Evolutionary conservation across 2,797 vertebrate species (phyloP).

Genomic region (Phoebastria nigripes): DNA sequence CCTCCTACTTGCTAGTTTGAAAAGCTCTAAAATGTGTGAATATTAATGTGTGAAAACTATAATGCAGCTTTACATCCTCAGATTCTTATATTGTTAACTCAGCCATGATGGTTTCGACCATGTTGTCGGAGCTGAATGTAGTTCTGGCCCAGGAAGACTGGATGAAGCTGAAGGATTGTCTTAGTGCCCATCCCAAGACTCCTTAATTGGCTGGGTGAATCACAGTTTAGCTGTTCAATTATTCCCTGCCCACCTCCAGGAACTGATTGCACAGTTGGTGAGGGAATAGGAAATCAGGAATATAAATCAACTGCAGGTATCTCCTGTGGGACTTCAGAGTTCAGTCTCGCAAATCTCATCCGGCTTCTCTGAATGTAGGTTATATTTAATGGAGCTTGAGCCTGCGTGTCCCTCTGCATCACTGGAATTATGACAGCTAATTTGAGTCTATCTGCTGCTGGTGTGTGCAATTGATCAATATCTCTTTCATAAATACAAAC

Average conservation of each 20-base stretch:
- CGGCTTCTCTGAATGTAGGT: conserved; percentile 31
- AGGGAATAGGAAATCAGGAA: conserved; percentile 42
- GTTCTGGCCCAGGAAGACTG: background rate
- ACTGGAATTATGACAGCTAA: conserved; percentile 44
- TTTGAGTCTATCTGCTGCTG: conserved; percentile 11
- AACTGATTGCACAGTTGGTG: conserved; percentile 43
- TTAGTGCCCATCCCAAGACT: background rate
- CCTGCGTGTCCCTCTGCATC: conserved; percentile 3
- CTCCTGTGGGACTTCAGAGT: conserved; percentile 31
- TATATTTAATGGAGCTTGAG: conserved; percentile 46
- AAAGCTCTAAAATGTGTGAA: background rate
- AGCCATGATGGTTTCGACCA: background rate
- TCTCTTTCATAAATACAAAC: background rate
- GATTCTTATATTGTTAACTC: background rate
- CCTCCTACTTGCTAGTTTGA: background rate
- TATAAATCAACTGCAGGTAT: conserved; percentile 29
- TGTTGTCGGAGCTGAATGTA: background rate
- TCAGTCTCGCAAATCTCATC: conserved; percentile 1
- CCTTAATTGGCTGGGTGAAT: conserved; percentile 46
- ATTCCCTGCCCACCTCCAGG: conserved; percentile 16
- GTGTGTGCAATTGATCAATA: conserved; percentile 3
- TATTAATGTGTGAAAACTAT: background rate
- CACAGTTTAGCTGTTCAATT: conserved; percentile 47
- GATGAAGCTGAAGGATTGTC: background rate
- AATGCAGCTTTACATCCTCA: background rate